Conservation (phyloP, 2,888 invertebrate genomes). For the Galerucella pusilla region DNA sequence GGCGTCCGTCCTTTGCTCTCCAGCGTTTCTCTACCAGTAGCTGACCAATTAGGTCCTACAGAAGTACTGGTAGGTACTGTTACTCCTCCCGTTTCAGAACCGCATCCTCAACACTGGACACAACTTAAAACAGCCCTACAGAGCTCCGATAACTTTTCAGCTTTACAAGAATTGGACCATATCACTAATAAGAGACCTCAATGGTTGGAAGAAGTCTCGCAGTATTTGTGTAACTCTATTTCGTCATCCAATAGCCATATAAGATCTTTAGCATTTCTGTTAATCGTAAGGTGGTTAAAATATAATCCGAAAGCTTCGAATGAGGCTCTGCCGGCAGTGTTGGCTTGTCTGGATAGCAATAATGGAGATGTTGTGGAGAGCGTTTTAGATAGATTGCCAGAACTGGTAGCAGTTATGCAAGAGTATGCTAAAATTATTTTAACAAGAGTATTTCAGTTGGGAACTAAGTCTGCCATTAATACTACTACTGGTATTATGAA, state of each 20-base stretch:
- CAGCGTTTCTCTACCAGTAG: slow-evolving; percentile 70
- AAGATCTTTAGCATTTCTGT: slow-evolving; percentile 76
- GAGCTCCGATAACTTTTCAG: slow-evolving; percentile 69
- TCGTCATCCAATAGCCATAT: slow-evolving; percentile 73
- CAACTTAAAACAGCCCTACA: slow-evolving; percentile 66
- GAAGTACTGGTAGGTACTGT: slow-evolving; percentile 69
- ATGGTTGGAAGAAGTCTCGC: slow-evolving; percentile 74
- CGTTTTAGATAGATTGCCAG: slow-evolving; percentile 84
- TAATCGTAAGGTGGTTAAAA: slow-evolving; percentile 78
- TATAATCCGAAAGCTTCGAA: slow-evolving; percentile 69
- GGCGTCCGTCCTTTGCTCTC: slow-evolving; percentile 71
- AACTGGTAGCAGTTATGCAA: slow-evolving; percentile 84
- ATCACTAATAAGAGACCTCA: slow-evolving; percentile 76
- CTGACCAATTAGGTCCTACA: slow-evolving; percentile 65
- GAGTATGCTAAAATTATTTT: slow-evolving; percentile 85
- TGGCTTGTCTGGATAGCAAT: slow-evolving; percentile 83
- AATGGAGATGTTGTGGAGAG: slow-evolving; percentile 83
- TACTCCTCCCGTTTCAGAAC: slow-evolving; percentile 63
- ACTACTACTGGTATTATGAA: slow-evolving; percentile 81
- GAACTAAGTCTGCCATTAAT: slow-evolving; percentile 81
- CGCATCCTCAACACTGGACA: slow-evolving; percentile 66
- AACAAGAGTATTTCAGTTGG: slow-evolving; percentile 84
- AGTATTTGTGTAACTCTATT: slow-evolving; percentile 73
- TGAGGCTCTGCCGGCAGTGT: slow-evolving; percentile 79
- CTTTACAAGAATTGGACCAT: slow-evolving; percentile 81